Percentiles rank a stretch among this genome's conserved stretches.
phyloP scores from a whole-genome alignment of 2,888 invertebrate genomes.

The Arctia plantaginis region DNA sequence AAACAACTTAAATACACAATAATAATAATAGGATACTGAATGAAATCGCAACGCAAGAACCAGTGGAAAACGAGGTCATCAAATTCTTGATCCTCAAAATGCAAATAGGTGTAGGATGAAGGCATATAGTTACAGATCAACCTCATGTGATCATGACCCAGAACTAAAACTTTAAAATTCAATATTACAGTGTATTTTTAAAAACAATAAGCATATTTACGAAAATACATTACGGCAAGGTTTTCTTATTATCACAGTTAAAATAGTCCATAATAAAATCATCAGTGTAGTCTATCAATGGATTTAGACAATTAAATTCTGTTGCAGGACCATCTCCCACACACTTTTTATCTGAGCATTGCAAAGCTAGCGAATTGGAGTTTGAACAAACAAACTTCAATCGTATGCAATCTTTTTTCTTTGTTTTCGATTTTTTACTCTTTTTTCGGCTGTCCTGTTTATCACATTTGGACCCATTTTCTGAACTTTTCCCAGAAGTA shows the following conservation, averaged over 20 bases:
- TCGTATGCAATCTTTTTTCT: neutral
- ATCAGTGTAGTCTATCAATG: neutral
- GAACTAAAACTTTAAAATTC: neutral
- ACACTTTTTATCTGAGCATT: neutral
- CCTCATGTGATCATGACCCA: accelerated
- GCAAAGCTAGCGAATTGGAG: neutral
- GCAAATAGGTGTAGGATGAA: too few relatives aligned
- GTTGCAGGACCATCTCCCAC: constrained; percentile 3
- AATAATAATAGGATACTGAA: neutral
- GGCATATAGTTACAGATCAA: too few relatives aligned
- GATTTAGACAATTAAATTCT: neutral
- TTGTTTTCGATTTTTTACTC: neutral
- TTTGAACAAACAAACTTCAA: constrained; percentile 7
- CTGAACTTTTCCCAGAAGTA: constrained; percentile 7
- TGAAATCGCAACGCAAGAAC: too few relatives aligned
- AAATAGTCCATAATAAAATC: constrained; percentile 2
- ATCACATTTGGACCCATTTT: neutral
- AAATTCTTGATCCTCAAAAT: too few relatives aligned
- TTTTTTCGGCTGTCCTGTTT: neutral
- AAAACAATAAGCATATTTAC: neutral
- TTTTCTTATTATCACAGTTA: neutral
- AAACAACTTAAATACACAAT: neutral
- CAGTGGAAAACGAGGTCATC: too few relatives aligned
- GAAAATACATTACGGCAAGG: neutral
- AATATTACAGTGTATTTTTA: neutral